Evolutionary conservation across 1,140 invertebrate genomes (phyloP).

Genomic region (Harpegnathos saltator): DNA sequence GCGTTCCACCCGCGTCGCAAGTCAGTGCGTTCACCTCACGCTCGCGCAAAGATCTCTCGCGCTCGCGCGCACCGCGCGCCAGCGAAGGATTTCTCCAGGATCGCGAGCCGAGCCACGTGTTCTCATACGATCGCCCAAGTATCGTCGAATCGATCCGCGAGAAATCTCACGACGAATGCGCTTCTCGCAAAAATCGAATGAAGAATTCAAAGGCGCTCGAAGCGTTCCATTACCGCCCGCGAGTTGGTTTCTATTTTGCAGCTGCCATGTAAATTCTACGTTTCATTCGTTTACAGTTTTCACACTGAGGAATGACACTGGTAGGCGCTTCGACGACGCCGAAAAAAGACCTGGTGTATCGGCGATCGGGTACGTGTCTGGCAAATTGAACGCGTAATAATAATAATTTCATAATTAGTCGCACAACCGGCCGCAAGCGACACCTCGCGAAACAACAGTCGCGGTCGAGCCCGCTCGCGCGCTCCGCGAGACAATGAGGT

Average conservation of each 20-base stretch:
- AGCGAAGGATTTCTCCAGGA: conserved; percentile 51
- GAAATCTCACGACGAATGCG: too few relatives aligned
- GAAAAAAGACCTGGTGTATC: too few relatives aligned
- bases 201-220: too few relatives aligned
- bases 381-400: not conserved
- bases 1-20: conserved; percentile 84
- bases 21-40: conserved; percentile 84
- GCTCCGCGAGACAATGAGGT: conserved; percentile 20
- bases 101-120: conserved; percentile 16
- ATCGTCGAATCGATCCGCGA: conserved; percentile 17
- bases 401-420: conserved; percentile 29
- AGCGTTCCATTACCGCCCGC: too few relatives aligned
- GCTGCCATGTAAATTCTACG: too few relatives aligned
- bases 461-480: conserved; percentile 17
- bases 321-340: too few relatives aligned
- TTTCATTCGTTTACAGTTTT: too few relatives aligned
- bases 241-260: too few relatives aligned
- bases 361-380: too few relatives aligned
- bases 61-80: conserved; percentile 6
- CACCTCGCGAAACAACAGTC: conserved; percentile 33
- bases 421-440: not conserved
- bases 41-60: conserved; percentile 64
- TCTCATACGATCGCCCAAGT: not conserved
- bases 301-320: too few relatives aligned
- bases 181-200: too few relatives aligned